phyloP scores from a whole-genome alignment of 2,888 invertebrate species.

The Drosophila neonasuta region DNA sequence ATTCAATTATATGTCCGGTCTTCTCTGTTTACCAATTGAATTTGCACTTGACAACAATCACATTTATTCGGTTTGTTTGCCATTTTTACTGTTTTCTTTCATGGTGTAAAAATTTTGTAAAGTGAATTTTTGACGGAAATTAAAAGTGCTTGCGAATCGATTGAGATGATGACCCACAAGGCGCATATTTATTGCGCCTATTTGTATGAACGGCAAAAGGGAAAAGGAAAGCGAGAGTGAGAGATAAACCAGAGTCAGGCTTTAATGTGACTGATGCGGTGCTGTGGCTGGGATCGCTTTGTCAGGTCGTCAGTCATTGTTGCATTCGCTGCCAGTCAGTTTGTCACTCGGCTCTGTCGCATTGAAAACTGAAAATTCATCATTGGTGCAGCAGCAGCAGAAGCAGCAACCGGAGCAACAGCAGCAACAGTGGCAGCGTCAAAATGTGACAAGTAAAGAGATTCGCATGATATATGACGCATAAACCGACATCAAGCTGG shows the following conservation, averaged over 20 bases:
- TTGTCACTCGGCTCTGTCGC: slow-evolving; percentile 47
- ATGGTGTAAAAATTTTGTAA: slow-evolving; percentile 7
- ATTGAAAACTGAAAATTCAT: slow-evolving; percentile 70
- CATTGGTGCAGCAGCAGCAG: slow-evolving; percentile 53
- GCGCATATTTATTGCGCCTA: slow-evolving; percentile 18
- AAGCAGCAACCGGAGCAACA: slow-evolving; percentile 15
- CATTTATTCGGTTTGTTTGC: slow-evolving; percentile 5
- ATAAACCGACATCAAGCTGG: slow-evolving; percentile 65
- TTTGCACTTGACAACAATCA: slow-evolving; percentile 2
- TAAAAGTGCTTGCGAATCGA: slow-evolving; percentile 19
- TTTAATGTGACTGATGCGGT: slow-evolving; percentile 45
- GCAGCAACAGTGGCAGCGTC: slow-evolving; percentile 6
- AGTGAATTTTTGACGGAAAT: slow-evolving; percentile 32
- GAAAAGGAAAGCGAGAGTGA: background rate
- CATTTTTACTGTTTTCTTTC: slow-evolving; percentile 2
- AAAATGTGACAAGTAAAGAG: slow-evolving; percentile 67
- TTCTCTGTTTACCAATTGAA: slow-evolving; percentile 10
- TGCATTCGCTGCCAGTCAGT: slow-evolving; percentile 59
- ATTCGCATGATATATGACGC: slow-evolving; percentile 72
- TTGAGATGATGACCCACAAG: slow-evolving; percentile 10
- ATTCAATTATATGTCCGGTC: slow-evolving; percentile 24
- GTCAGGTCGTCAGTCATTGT: slow-evolving; percentile 54
- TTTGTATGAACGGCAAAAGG: slow-evolving; percentile 3
- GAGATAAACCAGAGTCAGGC: slow-evolving; percentile 19
- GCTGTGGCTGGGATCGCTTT: slow-evolving; percentile 38